Conservation (phyloP, 2,888 invertebrate genomes). For the Patella depressa region DNA sequence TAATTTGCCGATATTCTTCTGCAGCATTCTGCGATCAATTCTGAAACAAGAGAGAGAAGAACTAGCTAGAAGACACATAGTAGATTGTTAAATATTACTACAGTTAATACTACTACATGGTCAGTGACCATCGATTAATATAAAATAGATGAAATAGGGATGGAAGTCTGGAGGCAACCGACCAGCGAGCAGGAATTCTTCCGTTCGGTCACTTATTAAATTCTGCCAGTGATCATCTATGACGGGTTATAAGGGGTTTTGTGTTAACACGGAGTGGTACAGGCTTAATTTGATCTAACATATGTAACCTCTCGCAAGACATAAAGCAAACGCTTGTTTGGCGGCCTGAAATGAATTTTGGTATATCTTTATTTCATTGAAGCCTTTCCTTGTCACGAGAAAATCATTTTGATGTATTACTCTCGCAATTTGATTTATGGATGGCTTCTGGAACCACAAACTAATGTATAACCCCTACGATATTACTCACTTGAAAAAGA, state of each 20-base stretch:
- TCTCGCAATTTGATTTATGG: too few species aligned
- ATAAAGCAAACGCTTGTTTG: neutral
- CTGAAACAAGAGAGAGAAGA: neutral
- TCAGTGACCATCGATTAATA: neutral
- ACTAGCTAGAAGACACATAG: neutral
- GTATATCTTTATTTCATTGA: too few species aligned
- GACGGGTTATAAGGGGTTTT: too few species aligned
- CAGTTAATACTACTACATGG: neutral
- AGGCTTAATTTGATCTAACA: neutral
- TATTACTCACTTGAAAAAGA: too few species aligned
- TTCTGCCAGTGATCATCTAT: neutral
- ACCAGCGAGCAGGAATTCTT: neutral
- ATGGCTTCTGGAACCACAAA: too few species aligned
- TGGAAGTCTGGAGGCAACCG: neutral
- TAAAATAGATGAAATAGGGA: neutral
- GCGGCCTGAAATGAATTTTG: neutral
- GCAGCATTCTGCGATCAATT: slow-evolving; percentile 1
- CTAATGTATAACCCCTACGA: too few species aligned
- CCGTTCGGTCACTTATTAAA: neutral
- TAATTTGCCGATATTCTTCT: slow-evolving; percentile 7
- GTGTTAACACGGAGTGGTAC: too few species aligned
- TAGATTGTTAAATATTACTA: slow-evolving; percentile 3
- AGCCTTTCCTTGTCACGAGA: too few species aligned
- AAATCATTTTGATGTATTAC: too few species aligned
- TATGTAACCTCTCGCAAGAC: neutral